Base-by-base conservation (phyloP, 2,888 invertebrate species). In the Pantelozetes paolii region DNA sequence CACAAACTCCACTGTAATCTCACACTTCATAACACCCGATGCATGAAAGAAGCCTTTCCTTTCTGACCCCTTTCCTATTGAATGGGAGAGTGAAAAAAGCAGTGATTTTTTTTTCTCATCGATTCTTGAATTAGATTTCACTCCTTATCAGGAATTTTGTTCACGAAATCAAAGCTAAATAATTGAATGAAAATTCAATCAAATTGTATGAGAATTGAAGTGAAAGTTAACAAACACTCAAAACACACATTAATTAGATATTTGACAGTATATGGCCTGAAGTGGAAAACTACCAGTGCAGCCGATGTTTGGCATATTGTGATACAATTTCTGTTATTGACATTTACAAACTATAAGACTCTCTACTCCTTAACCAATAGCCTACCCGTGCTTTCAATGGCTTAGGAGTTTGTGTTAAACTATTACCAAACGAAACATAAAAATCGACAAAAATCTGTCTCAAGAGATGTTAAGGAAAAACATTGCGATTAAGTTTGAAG, bases 281-380 rank as follows among this genome's bases (percentile, higher is more conserved):
- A 50, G 50, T 50, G 50, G n/a, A n/a, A n/a, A 8, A 50, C 50
- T 50, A 50, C 50, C 50, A 50, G 20, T 50, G 50, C 50, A 50
- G 20, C n/a, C 6, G 50, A 50, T 50, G 50, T 20, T n/a, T n/a
- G 20, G 8, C 15, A 59, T 59, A 59, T 59, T 30, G 59, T 28
- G 23, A 59, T 59, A 59, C 59, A 59, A 59, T 28, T 23, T 59
- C 59, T 59, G 59, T 59, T 59, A 59, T 59, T 59, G 59, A 59
- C 59, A 59, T 32, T 59, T 59, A 30, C 28, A 30, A 59, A 59
- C 23, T 59, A 59, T 59, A 23, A 59, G 59, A 28, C 50, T 3
- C 20, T 18, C n/a, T 36, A 11, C 36, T 50, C 50, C 20, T n/a
- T 8, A 50, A 20, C 50, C n/a, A 50, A 50, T n/a, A n/a, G n/a